Conservation (phyloP, 2,888 invertebrate species). For the Ecdyonurus torrentis region DNA sequence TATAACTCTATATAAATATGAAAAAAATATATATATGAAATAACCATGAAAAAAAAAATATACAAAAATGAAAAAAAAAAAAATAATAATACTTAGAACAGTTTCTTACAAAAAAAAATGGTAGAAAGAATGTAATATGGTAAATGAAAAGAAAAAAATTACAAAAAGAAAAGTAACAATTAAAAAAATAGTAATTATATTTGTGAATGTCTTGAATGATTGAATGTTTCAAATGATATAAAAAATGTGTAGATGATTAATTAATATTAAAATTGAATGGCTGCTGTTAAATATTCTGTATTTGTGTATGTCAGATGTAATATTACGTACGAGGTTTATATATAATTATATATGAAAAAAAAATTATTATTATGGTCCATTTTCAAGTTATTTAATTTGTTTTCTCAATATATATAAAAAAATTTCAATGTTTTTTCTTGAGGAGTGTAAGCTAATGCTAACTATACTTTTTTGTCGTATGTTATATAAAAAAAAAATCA, state of each 20-base stretch:
- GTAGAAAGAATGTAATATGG: too few species aligned
- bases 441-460: too few species aligned
- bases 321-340: not conserved
- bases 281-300: not conserved
- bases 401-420: not conserved
- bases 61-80: not conserved
- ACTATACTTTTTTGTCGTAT: too few species aligned
- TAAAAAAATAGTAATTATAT: not conserved
- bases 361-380: not conserved
- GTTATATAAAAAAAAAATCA: too few species aligned
- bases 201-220: not conserved
- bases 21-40: not conserved
- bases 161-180: not conserved
- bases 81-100: not conserved
- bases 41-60: not conserved
- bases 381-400: not conserved
- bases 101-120: not conserved
- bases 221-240: too few species aligned
- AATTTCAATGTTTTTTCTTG: not conserved
- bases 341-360: too few species aligned
- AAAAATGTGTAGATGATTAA: not conserved
- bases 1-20: not conserved
- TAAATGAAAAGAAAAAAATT: too few species aligned
- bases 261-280: not conserved
- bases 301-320: not conserved